These are phyloP conservation scores for Alosa alosa DNA, from an alignment of 2,113 vertebrate genomes.

Conservation along the genomic window DNA sequence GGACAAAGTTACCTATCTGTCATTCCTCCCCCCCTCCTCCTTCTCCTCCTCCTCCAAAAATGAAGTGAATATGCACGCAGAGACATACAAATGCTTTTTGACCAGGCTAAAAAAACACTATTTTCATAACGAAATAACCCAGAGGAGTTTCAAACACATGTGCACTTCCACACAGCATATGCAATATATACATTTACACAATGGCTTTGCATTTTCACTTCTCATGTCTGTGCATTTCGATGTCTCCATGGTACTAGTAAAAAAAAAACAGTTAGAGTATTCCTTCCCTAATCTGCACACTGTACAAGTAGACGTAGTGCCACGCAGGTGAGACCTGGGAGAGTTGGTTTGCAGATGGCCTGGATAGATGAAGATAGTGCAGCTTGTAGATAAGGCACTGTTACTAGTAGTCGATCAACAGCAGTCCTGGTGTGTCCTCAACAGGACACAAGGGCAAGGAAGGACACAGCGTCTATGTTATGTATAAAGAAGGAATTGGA, in stretches of 20 bases:
- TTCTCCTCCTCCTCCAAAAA: neutral
- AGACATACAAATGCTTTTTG: neutral
- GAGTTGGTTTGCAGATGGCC: conserved; percentile 45
- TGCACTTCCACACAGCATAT: conserved; percentile 30
- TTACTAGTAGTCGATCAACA: conserved; percentile 62
- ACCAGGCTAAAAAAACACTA: neutral
- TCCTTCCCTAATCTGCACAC: conserved; percentile 30
- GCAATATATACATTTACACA: conserved; percentile 61
- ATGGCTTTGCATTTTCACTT: conserved; percentile 57
- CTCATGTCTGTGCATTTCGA: conserved; percentile 45
- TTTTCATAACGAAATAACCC: neutral
- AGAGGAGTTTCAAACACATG: neutral
- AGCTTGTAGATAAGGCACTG: conserved; percentile 72
- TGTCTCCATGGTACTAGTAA: conserved; percentile 33
- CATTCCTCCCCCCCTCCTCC: neutral
- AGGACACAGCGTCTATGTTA: conserved; percentile 1
- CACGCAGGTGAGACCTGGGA: conserved; percentile 17
- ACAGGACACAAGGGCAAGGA: conserved; percentile 15
- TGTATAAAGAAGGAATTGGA: neutral
- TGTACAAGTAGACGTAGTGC: neutral
- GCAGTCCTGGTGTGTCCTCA: conserved; percentile 45
- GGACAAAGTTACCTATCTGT: neutral
- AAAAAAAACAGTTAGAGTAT: conserved; percentile 17
- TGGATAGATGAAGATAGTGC: conserved; percentile 51
- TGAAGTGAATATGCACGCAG: neutral